Base-by-base conservation (phyloP, 37 sponge, comb jelly and placozoan genomes). In the Crambe crambe region DNA sequence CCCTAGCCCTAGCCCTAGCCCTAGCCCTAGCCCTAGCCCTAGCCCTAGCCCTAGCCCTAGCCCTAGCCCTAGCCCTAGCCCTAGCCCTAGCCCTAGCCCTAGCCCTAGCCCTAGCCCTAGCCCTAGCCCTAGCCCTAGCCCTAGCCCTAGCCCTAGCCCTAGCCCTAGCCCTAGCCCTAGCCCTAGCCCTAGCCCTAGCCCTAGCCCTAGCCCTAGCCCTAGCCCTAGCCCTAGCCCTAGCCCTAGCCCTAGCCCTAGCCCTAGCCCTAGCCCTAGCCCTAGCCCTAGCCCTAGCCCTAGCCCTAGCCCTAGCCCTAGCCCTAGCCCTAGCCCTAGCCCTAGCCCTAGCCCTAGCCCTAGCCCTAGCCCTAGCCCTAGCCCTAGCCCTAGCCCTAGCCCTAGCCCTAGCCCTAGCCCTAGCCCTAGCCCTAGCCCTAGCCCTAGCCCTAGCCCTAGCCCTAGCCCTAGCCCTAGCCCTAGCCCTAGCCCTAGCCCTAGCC, bases 151-250 rank as follows among this genome's bases (percentile, higher is more conserved):
- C n/a, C n/a, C n/a, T n/a, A n/a, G n/a, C n/a, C n/a, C n/a, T n/a
- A n/a, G n/a, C n/a, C n/a, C n/a, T n/a, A 47, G 12, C 51, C 51
- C 51, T 47, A 47, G 10, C 51, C 51, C 51, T 47, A 47, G 51
- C 51, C 51, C 51, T 47, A 47, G 51, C 51, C 51, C 51, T 47
- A 47, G 51, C 51, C 51, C 51, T 47, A 47, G 51, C 51, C 51
- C 51, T 47, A 47, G 51, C 51, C 51, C 51, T 47, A 47, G 51
- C 51, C 51, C 51, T 47, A 47, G 51, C 51, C 51, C 51, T 47
- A 47, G 51, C 51, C 51, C 51, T 47, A 47, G 51, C 51, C 51
- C 51, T 47, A 47, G 51, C 51, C 51, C 51, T 47, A 6, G 12
- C 51, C 6, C 12, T 47, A 47, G 10, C 12, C 51, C 51, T 47